These are phyloP conservation scores for Delichon dasypus DNA, from an alignment of 2,797 vertebrate species.

Conservation along the genomic window DNA sequence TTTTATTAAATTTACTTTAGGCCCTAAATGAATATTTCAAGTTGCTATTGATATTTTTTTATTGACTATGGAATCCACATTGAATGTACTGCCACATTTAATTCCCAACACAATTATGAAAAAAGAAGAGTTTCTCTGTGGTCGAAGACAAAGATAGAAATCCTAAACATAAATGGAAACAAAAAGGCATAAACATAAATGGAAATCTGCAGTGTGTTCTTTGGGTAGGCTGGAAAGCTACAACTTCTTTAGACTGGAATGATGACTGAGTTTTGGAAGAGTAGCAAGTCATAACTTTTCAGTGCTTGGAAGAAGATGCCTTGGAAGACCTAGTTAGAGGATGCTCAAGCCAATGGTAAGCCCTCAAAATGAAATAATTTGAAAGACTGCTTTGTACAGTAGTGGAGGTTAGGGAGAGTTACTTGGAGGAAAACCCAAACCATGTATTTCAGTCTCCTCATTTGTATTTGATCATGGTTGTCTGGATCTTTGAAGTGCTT, in stretches of 20 bases:
- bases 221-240: background rate
- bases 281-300: background rate
- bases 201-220: background rate
- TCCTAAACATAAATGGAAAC: background rate
- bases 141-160: background rate
- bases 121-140: background rate
- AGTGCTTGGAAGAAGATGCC: background rate
- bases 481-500: background rate
- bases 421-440: background rate
- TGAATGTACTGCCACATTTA: background rate
- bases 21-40: slow-evolving; percentile 51
- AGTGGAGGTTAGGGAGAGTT: background rate
- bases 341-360: background rate
- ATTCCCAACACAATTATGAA: background rate
- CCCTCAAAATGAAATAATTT: background rate
- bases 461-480: background rate
- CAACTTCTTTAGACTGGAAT: background rate
- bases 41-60: slow-evolving; percentile 36
- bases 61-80: background rate
- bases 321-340: background rate
- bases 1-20: slow-evolving; percentile 67
- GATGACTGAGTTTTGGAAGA: background rate
- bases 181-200: background rate
- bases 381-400: background rate
- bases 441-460: background rate